Conservation (phyloP, 1,140 invertebrate species). For the Megathymus violae region DNA sequence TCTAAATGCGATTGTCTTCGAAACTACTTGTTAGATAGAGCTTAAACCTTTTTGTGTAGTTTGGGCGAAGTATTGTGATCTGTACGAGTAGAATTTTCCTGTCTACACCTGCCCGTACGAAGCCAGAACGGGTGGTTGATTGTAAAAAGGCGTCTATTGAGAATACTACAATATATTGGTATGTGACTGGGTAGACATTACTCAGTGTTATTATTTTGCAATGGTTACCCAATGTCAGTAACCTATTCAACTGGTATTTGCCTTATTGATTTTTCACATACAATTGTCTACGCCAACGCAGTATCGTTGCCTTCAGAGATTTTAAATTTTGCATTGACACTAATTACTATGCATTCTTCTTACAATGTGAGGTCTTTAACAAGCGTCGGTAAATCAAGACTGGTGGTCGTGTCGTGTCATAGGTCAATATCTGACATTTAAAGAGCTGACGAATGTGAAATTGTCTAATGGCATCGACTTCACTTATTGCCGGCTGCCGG, state of each 20-base stretch:
- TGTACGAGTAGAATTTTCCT: no score
- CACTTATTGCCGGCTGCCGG: slow-evolving; percentile 9
- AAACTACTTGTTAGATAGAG: no score
- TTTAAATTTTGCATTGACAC: slow-evolving; percentile 23
- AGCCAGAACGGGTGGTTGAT: no score
- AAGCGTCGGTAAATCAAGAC: slow-evolving; percentile 37
- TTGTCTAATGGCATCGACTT: slow-evolving; percentile 46
- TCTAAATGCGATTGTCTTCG: no score
- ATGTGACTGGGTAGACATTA: no score
- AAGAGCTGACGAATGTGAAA: slow-evolving; percentile 49
- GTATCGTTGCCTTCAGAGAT: slow-evolving; percentile 10
- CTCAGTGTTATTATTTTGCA: background rate
- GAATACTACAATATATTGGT: no score
- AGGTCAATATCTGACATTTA: slow-evolving; percentile 70
- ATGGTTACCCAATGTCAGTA: slow-evolving; percentile 10
- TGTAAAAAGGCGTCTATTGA: no score
- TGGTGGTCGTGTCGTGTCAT: slow-evolving; percentile 50
- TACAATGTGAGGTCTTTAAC: slow-evolving; percentile 14
- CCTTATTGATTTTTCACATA: background rate
- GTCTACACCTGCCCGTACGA: no score
- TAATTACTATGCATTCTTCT: slow-evolving; percentile 7
- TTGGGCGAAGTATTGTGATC: no score
- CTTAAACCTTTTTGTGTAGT: no score
- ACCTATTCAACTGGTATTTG: slow-evolving; percentile 12
- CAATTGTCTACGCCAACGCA: background rate